Evolutionary conservation across 2,797 vertebrate species (phyloP), one percentile per base, ranked within the genome.

Genomic region (Paedocypris micromegethes): DNA sequence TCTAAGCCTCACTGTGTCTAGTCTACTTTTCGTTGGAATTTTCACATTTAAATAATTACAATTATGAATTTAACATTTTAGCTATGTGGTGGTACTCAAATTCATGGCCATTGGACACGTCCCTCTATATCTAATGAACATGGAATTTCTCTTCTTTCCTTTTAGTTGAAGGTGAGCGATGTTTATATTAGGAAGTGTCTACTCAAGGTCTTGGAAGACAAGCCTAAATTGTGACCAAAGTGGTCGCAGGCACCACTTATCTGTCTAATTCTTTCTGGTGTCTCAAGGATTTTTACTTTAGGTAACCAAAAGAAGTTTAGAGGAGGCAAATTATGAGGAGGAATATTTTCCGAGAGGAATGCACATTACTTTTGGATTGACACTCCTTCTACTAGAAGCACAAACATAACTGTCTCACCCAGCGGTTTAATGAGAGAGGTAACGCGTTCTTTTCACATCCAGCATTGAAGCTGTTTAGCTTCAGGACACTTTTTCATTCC

Each of bases 391-490:
- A 8, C 2, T 5, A 42, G 39, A 4, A 0, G 45, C 3, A 54
- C 44, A 61, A 70, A 43, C 53, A 56, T 66, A 62, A 52, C 51
- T 63, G 53, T 44, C 67, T 71, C 52, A 5, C 57, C 64, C 58
- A 51, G 55, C 66, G 39, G 4, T 67, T 70, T 70, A 75, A 78
- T 75, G 66, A 75, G 60, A 70, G 51, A 37, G 67, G 66, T 57
- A 67, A 59, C 58, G 43, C 41, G 5, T 64, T 8, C 58, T 55
- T 5, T 63, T 7, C 48, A 72, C 68, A 45, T 50, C 68, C 40
- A 2, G 40, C 47, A 42, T 45, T 50, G 60, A 57, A 68, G 54
- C 42, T n/a, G 44, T 53, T 23, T 51, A 39, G 9, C 62, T 52
- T 57, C 40, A 70, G 62, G 58, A 47, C 58, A 47, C 58, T 4